Conservation (phyloP, 2,113 vertebrate genomes). For the Seriola quinqueradiata region DNA sequence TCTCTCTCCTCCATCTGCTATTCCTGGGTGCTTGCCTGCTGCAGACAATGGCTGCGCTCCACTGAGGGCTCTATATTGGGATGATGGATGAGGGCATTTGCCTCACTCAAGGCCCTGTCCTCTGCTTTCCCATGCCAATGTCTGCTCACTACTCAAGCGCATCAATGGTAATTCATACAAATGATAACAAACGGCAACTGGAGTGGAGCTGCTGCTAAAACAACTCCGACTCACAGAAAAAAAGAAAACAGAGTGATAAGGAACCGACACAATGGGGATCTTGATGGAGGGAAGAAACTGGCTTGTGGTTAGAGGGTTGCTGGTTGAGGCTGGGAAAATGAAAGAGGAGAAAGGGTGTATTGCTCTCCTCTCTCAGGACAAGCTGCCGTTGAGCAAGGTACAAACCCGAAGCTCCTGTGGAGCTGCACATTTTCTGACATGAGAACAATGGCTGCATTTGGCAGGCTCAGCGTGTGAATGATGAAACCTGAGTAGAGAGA, state of each 20-base stretch:
- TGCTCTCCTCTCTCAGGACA: background rate
- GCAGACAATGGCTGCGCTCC: constrained; percentile 70
- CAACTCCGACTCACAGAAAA: constrained; percentile 4
- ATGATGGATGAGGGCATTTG: constrained; percentile 83
- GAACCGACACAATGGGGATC: background rate
- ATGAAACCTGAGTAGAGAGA: background rate
- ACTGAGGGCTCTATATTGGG: constrained; percentile 73
- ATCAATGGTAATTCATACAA: constrained; percentile 76
- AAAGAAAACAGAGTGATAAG: constrained; percentile 24
- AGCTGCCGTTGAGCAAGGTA: background rate
- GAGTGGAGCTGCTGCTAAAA: constrained; percentile 51
- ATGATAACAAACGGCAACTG: constrained; percentile 71
- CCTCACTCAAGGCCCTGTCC: constrained; percentile 75
- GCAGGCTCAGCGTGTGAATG: background rate
- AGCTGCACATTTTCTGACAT: background rate
- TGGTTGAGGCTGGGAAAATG: background rate
- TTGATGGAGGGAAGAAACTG: background rate
- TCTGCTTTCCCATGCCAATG: constrained; percentile 60
- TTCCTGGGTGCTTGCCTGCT: constrained; percentile 75
- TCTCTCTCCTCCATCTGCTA: constrained; percentile 73
- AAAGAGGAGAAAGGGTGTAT: background rate
- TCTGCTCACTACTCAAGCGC: constrained; percentile 67
- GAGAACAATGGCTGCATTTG: background rate
- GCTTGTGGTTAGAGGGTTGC: background rate
- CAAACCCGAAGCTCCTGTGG: background rate